These are phyloP conservation scores for Heteromormyrus szaboi DNA, from an alignment of 2,797 vertebrate genomes.

Conservation along the genomic window DNA sequence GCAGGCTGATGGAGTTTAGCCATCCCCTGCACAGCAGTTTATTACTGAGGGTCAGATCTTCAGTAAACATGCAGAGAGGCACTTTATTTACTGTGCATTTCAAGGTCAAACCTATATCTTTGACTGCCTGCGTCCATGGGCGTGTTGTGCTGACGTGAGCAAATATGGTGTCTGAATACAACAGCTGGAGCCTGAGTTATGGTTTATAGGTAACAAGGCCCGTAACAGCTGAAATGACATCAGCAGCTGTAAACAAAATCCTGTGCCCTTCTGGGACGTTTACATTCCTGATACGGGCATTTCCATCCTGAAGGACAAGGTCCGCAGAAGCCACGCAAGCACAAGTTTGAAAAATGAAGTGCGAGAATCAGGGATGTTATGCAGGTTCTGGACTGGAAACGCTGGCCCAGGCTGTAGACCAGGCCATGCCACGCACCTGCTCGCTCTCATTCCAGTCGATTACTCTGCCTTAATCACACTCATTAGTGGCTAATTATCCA, in stretches of 20 bases:
- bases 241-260: background rate
- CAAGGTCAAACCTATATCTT: background rate
- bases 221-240: background rate
- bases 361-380: background rate
- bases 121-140: background rate
- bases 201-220: background rate
- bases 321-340: background rate
- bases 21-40: background rate
- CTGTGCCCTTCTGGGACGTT: background rate
- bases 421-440: background rate
- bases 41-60: background rate
- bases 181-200: background rate
- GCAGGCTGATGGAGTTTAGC: background rate
- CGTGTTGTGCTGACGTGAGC: background rate
- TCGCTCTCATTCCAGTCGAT: background rate
- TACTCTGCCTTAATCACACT: background rate
- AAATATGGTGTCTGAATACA: background rate
- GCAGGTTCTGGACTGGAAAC: background rate
- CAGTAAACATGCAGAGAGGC: background rate
- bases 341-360: background rate
- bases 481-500: background rate
- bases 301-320: background rate
- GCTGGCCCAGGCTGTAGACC: background rate
- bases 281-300: background rate
- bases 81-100: background rate